phyloP scores from a whole-genome alignment of 1,140 invertebrate species.

The Bombus affinis region DNA sequence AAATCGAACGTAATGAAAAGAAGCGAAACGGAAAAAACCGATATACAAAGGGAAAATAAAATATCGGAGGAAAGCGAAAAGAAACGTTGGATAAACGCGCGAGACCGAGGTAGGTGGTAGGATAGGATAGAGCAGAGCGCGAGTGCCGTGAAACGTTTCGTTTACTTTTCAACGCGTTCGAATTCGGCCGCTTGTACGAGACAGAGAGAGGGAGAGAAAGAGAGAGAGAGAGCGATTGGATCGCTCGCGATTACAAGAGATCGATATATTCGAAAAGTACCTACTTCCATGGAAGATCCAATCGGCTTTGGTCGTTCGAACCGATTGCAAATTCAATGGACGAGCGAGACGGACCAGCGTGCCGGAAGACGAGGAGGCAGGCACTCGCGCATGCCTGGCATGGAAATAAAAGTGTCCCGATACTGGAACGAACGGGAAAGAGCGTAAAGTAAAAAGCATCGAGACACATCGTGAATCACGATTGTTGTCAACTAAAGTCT shows the following conservation, averaged over 20 bases:
- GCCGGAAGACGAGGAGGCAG: not conserved
- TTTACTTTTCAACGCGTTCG: not conserved
- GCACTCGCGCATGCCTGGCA: slow-evolving; percentile 8
- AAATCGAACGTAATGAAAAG: not conserved
- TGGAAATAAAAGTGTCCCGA: slow-evolving; percentile 24
- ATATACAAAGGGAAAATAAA: not conserved
- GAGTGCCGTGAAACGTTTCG: not conserved
- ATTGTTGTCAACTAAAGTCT: not conserved
- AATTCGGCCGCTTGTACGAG: not conserved
- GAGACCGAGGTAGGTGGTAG: not conserved
- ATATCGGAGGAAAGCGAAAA: not conserved
- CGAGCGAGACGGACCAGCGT: not conserved
- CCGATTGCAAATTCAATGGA: slow-evolving; percentile 5
- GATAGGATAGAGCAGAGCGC: not conserved
- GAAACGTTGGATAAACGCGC: not conserved
- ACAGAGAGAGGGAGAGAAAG: no score
- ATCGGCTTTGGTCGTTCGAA: not conserved
- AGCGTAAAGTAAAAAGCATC: slow-evolving; percentile 17
- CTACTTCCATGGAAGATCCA: not conserved
- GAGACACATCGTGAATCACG: not conserved
- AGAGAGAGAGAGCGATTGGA: no score
- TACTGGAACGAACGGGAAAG: slow-evolving; percentile 3
- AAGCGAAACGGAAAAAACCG: not conserved
- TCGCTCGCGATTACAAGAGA: not conserved
- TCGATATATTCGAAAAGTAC: not conserved